Conservation (phyloP, 2,797 vertebrate species). For the Karalla daura region DNA sequence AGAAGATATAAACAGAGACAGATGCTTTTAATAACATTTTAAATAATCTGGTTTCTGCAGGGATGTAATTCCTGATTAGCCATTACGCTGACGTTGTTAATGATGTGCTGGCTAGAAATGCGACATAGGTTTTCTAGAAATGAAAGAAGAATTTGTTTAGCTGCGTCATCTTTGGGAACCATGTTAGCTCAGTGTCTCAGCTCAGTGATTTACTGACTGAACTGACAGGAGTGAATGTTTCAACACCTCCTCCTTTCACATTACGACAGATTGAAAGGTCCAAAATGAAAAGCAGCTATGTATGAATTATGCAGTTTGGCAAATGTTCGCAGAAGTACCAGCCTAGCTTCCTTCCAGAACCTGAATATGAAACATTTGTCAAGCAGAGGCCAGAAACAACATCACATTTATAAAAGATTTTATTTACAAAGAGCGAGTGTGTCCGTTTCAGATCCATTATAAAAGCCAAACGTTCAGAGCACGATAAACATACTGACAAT, state of each 20-base stretch:
- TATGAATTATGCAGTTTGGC: not conserved
- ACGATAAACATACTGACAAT: not conserved
- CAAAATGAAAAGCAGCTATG: not conserved
- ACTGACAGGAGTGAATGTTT: not conserved
- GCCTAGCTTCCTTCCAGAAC: not conserved
- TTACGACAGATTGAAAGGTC: not conserved
- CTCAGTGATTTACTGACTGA: not conserved
- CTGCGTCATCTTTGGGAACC: no score
- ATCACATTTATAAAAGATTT: conserved; percentile 23
- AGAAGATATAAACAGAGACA: not conserved
- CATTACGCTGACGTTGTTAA: not conserved
- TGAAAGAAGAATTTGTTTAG: no score
- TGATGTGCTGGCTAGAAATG: no score
- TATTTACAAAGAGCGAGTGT: conserved; percentile 51
- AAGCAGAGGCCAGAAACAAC: not conserved
- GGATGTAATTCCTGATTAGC: not conserved
- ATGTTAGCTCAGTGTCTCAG: not conserved
- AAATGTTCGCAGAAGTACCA: not conserved
- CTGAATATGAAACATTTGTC: not conserved
- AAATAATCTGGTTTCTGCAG: not conserved
- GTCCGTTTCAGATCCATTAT: conserved; percentile 10
- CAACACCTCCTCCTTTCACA: not conserved
- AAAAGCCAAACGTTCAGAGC: not conserved
- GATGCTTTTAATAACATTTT: not conserved
- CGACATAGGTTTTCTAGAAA: no score